phyloP scores from a whole-genome alignment of 2,888 invertebrate genomes.

The Lasioglossum morio region DNA sequence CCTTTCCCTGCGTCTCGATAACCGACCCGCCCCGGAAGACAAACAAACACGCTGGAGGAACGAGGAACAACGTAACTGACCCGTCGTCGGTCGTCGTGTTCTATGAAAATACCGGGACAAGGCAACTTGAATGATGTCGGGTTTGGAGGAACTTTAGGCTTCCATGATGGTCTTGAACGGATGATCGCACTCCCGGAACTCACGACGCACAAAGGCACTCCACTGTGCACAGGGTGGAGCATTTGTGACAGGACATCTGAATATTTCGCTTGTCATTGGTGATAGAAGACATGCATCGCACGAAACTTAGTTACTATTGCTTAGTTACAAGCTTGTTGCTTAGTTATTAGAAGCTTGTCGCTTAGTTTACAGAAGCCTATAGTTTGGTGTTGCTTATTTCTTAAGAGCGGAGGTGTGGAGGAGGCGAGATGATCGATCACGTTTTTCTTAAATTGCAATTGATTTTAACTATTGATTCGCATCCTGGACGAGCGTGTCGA shows the following conservation, averaged over 20 bases:
- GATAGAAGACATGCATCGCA: neutral
- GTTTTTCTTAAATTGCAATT: neutral
- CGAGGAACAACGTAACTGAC: slow-evolving; percentile 53
- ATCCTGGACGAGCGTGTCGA: too few relatives aligned
- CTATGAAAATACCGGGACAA: neutral
- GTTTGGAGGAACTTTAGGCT: too few relatives aligned
- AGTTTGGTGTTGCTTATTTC: neutral
- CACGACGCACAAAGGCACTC: too few relatives aligned
- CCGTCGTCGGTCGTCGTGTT: neutral
- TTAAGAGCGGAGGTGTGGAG: neutral
- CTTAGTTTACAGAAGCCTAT: neutral
- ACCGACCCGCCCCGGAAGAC: slow-evolving; percentile 12
- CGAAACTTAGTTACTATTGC: neutral
- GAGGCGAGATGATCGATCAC: neutral
- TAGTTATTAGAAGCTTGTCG: neutral
- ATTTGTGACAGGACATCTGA: neutral
- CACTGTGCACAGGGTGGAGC: neutral
- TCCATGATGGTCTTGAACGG: too few relatives aligned
- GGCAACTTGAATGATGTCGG: neutral
- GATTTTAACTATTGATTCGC: too few relatives aligned
- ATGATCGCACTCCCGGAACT: too few relatives aligned
- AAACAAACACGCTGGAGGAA: slow-evolving; percentile 36
- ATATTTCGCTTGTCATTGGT: neutral
- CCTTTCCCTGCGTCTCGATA: slow-evolving; percentile 21
- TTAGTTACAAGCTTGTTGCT: neutral